Conservation (phyloP, 2,113 vertebrate genomes). For the Phalacrocorax carbo region DNA sequence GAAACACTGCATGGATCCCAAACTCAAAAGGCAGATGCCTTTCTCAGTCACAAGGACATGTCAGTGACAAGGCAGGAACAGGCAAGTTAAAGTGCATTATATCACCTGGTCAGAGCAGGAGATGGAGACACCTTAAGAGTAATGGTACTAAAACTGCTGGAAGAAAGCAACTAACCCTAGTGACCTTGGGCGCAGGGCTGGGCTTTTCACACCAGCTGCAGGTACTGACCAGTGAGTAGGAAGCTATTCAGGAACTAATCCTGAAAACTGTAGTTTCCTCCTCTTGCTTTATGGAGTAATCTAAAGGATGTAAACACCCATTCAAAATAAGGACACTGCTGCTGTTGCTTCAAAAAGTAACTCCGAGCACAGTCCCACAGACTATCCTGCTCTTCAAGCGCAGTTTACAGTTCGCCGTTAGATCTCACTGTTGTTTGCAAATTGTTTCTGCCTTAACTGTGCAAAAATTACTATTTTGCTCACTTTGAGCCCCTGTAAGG, state of each 20-base stretch:
- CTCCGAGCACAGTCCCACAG: not conserved
- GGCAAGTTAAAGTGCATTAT: slow-evolving; percentile 24
- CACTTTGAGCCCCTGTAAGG: not conserved
- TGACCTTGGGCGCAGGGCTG: not conserved
- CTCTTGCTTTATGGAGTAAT: not conserved
- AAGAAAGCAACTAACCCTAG: not conserved
- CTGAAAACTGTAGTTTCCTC: not conserved
- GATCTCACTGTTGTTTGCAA: not conserved
- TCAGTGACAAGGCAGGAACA: not conserved
- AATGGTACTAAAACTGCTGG: not conserved
- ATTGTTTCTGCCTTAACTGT: not conserved
- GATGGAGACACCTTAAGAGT: not conserved
- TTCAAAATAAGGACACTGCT: not conserved
- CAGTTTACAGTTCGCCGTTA: not conserved
- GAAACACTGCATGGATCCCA: not conserved
- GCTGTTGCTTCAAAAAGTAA: not conserved
- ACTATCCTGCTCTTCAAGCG: not conserved
- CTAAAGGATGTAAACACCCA: not conserved
- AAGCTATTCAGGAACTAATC: not conserved
- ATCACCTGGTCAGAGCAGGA: not conserved
- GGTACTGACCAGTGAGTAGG: not conserved
- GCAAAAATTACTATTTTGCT: not conserved
- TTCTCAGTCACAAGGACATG: not conserved
- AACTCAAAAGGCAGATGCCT: not conserved
- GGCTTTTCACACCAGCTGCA: not conserved